A percentile compares a stretch with the other conserved stretches of the same genome.
phyloP scores from a whole-genome alignment of 2,888 invertebrate genomes.

The Yponomeuta evonymella region DNA sequence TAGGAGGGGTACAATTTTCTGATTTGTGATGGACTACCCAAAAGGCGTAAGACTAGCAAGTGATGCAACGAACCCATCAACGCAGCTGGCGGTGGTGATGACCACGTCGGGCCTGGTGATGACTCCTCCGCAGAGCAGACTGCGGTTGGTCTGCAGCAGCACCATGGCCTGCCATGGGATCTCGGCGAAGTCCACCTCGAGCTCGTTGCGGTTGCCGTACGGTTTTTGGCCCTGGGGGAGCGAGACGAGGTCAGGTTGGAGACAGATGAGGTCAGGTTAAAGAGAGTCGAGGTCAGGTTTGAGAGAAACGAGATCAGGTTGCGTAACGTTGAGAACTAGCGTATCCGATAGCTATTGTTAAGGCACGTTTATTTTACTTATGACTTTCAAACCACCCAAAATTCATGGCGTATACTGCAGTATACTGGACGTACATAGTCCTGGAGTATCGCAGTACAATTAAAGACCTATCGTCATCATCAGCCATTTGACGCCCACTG shows the following conservation, averaged over 20 bases:
- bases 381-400: no score
- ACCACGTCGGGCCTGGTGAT: conserved; percentile 85
- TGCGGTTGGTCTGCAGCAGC: conserved; percentile 81
- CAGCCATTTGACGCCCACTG: no score
- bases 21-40: no score
- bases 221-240: conserved; percentile 64
- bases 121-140: conserved; percentile 86
- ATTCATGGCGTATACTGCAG: no score
- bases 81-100: conserved; percentile 86
- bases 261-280: not conserved
- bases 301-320: not conserved
- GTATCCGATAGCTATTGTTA: no score
- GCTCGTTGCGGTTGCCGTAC: conserved; percentile 63
- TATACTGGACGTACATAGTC: no score
- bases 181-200: conserved; percentile 85
- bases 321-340: no score
- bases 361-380: not conserved
- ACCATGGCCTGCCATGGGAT: conserved; percentile 94
- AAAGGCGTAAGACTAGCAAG: no score
- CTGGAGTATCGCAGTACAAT: no score
- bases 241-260: conserved; percentile 15
- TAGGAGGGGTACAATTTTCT: no score
- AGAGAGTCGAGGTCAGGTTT: not conserved
- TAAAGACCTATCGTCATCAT: no score
- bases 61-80: conserved; percentile 79